These are phyloP conservation scores for Drosophila chauvacae DNA, from an alignment of 1,140 invertebrate species.

Conservation along the genomic window DNA sequence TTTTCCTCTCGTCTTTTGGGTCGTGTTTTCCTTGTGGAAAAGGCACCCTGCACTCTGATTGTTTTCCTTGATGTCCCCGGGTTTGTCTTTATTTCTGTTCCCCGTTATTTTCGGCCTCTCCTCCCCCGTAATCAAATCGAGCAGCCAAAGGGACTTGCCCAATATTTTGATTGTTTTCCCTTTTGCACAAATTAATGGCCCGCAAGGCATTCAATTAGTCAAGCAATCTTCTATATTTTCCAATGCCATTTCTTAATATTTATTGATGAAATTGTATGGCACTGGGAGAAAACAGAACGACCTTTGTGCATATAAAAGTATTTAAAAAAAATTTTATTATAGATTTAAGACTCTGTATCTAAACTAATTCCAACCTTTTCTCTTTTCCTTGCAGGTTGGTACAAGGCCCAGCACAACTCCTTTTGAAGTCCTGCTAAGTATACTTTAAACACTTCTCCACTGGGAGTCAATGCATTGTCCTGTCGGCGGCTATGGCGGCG, in stretches of 20 bases:
- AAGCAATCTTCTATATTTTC: conserved; percentile 39
- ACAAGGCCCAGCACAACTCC: neutral
- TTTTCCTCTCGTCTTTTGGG: conserved; percentile 25
- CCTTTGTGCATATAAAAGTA: too few relatives aligned
- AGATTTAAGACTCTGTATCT: neutral
- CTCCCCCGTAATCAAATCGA: conserved; percentile 49
- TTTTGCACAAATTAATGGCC: conserved; percentile 33
- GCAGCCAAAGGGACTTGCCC: conserved; percentile 37
- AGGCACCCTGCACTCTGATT: conserved; percentile 29
- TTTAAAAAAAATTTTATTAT: too few relatives aligned
- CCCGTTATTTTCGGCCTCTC: conserved; percentile 5
- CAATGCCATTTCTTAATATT: conserved; percentile 27
- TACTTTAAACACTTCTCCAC: conserved; percentile 35
- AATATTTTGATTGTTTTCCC: conserved; percentile 56
- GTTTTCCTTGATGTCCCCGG: conserved; percentile 43
- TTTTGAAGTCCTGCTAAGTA: conserved; percentile 24
- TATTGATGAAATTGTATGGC: conserved; percentile 22
- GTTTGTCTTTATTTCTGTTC: conserved; percentile 23
- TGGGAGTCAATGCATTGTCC: conserved; percentile 35
- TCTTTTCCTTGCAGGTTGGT: conserved; percentile 49
- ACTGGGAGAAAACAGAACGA: neutral
- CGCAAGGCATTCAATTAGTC: conserved; percentile 53
- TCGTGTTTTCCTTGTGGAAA: conserved; percentile 23
- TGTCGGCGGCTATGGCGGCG: conserved; percentile 4
- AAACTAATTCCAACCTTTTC: conserved; percentile 1